phyloP scores from a whole-genome alignment of 2,113 vertebrate genomes.

The Epinephelus lanceolatus region DNA sequence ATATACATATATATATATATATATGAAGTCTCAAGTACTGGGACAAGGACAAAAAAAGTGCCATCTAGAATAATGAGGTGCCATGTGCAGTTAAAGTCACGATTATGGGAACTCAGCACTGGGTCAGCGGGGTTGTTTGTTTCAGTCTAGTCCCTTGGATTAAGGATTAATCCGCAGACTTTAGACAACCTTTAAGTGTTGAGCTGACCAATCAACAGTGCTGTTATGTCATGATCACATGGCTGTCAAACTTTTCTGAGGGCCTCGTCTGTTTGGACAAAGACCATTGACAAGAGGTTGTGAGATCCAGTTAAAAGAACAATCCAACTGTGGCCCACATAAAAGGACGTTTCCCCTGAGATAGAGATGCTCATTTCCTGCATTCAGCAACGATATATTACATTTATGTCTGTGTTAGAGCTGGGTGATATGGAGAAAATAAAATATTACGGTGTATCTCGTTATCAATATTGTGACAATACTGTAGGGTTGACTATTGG shows the following conservation, averaged over 20 bases:
- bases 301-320: slow-evolving; percentile 46
- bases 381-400: background rate
- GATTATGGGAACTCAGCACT: slow-evolving; percentile 32
- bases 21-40: background rate
- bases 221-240: slow-evolving; percentile 36
- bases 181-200: slow-evolving; percentile 36
- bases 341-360: background rate
- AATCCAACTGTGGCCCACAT: background rate
- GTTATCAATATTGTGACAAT: too few species aligned
- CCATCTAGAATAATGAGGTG: background rate
- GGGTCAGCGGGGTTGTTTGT: slow-evolving; percentile 55
- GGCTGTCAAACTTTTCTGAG: slow-evolving; percentile 39
- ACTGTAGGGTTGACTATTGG: too few species aligned
- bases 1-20: background rate
- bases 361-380: background rate
- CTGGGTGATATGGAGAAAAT: too few species aligned
- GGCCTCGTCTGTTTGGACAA: slow-evolving; percentile 50
- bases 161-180: slow-evolving; percentile 47
- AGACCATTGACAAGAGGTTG: slow-evolving; percentile 42
- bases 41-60: background rate
- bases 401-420: background rate
- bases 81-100: slow-evolving; percentile 20
- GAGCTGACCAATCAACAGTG: slow-evolving; percentile 36
- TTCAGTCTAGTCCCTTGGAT: slow-evolving; percentile 38
- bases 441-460: too few species aligned